Evolutionary conservation across 2,888 invertebrate species (phyloP), one percentile per base, ranked within the genome.

Genomic region (Euphydryas editha): DNA sequence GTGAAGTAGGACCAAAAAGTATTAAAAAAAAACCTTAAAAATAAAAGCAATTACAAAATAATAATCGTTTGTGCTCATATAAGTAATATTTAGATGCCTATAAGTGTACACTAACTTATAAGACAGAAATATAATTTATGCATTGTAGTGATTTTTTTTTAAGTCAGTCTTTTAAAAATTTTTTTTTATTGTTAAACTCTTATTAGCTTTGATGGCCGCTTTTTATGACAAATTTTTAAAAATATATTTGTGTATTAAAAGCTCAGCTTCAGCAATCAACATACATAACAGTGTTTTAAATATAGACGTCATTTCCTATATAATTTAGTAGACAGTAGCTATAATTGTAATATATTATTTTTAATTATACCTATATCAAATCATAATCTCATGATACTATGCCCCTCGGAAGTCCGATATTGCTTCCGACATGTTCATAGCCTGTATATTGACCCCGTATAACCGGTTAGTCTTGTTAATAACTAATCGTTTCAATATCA

Each of bases 401-500:
- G 46, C 58, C 58, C 49, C 47, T 61, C 61, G 65, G 61, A 65
- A 61, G 61, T 61, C 56, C 44, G 56, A 15, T 49, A 39, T 39
- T 46, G 42, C 61, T 61, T 65, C 65, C 65, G 61, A 57, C 57
- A 57, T 20, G 42, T n/a, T 11, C 20, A 55, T 47, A 46, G 18
- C 17, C 24, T 49, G 24, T 49, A 58, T 58, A 51, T 58, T 58
- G 51, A 58, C 51, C 63, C 63, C 39, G 58, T 7, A 10, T 18
- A 58, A 63, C 63, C 51, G 20, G 63, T 63, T 63, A 58, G 24
- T 58, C 63, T 44, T 24, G 58, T 58, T 58, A 51, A 42, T 39
- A 30, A 47, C 51, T 42, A 42, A 58, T 42, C 46, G 37, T 17
- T 37, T 39, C 18, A 58, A 49, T 58, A 51, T 51, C 15, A 24